Evolutionary conservation across 2,888 invertebrate genomes (phyloP).

Genomic region (Deilephila porcellus): DNA sequence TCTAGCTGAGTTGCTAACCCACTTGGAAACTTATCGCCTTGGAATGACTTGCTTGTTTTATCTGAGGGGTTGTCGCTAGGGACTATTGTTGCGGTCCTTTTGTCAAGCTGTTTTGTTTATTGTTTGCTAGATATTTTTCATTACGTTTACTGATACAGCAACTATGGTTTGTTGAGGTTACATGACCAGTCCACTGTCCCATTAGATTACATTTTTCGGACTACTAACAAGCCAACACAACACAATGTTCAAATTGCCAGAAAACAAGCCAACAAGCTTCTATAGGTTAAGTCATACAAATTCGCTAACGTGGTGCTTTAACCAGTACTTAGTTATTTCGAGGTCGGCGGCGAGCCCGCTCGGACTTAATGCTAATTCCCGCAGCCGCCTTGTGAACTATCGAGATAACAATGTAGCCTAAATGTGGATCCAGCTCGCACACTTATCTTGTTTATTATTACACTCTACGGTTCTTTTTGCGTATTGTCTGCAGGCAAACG

Average conservation of each 20-base stretch:
- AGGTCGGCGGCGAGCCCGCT: constrained; percentile 10
- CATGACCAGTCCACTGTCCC: too few relatives aligned
- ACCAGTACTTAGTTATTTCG: constrained; percentile 3
- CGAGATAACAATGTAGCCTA: constrained; percentile 21
- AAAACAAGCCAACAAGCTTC: background rate
- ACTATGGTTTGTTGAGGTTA: too few relatives aligned
- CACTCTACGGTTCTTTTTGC: background rate
- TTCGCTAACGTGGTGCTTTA: background rate
- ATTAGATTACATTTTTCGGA: too few relatives aligned
- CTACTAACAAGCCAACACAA: too few relatives aligned
- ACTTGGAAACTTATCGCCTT: background rate
- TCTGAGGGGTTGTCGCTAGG: background rate
- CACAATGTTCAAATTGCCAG: background rate
- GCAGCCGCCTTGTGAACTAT: constrained; percentile 8
- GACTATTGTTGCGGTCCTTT: background rate
- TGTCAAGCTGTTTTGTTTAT: background rate
- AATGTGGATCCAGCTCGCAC: background rate
- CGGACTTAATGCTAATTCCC: constrained; percentile 15
- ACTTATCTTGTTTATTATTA: constrained; percentile 11
- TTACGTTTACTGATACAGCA: too few relatives aligned
- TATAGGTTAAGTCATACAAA: background rate
- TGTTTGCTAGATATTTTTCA: too few relatives aligned
- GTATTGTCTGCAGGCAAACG: constrained; percentile 9
- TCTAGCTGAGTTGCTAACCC: background rate
- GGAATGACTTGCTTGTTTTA: background rate